Base-by-base conservation (phyloP, 1,140 invertebrate genomes). In the Panagrolaimus sp. region DNA sequence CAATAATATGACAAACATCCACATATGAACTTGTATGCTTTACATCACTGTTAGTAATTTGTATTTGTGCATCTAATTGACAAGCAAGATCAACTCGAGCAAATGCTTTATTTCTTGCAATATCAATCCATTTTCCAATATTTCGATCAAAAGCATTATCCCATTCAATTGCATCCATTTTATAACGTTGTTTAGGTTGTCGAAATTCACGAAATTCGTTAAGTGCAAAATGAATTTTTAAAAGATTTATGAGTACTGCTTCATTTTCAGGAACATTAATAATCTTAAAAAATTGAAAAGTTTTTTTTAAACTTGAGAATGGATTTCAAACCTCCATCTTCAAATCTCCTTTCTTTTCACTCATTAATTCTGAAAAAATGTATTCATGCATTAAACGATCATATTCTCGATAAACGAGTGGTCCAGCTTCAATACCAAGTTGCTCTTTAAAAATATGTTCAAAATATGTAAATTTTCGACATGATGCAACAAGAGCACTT, bases 1-100 rank as follows among this genome's bases (percentile, higher is more conserved):
- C 90, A 75, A 95, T 89, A 76, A 94, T 94, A 4, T 91, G 89
- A 47, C 90, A 91, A 3, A 91, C 90, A 84, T 96, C 92, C 0
- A 95, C 90, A 14, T 92, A 91, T 3, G 92, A 93, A 9, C 91
- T 92, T 74, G 91, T 92, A 79, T 94, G 91, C 73, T 92, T 90
- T 5, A 93, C 90, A 53, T 90, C 88, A 25, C 74, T 83, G 13
- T 64, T 67, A 43, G 43, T 61, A 38, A 73, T 73, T 47, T 73
- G 72, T n/a, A 77, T 74, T 43, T 80, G 77, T 23, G 79, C 71
- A 69, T 80, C 78, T 5, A 80, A 44, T 63, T 81, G 79, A 57
- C 79, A 80, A 16, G 78, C 72, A 0, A 81, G 61, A 45, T 78
- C 69, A 9, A 80, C 75, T 43, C 78, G 51, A n/a, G 79, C 79